Percentiles rank a stretch among this genome's conserved stretches.
Evolutionary conservation across 2,888 invertebrate species (phyloP).

Genomic region (Pterostichus niger): DNA sequence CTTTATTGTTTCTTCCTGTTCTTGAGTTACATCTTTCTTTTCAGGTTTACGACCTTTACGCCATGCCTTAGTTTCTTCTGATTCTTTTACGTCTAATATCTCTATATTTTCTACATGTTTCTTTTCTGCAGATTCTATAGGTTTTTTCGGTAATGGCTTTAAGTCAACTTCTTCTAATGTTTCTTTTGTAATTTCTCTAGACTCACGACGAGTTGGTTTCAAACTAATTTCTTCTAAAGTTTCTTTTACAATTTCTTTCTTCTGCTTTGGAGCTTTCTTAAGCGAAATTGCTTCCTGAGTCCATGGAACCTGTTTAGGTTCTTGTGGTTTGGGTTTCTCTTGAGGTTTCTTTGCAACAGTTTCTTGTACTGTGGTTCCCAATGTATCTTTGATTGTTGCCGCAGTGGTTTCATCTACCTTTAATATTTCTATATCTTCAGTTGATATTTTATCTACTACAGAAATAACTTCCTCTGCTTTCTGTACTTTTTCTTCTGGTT

Average conservation of each 20-base stretch:
- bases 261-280: slow-evolving; percentile 75
- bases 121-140: slow-evolving; percentile 74
- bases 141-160: slow-evolving; percentile 79
- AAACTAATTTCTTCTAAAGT: slow-evolving; percentile 78
- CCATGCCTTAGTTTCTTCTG: slow-evolving; percentile 68
- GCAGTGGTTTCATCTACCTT: slow-evolving; percentile 72
- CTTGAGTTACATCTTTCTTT: slow-evolving; percentile 69
- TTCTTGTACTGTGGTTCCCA: slow-evolving; percentile 70
- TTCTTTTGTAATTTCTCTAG: slow-evolving; percentile 78
- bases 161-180: slow-evolving; percentile 78
- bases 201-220: slow-evolving; percentile 75
- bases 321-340: slow-evolving; percentile 65
- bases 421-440: slow-evolving; percentile 72
- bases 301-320: slow-evolving; percentile 76
- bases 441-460: slow-evolving; percentile 71
- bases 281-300: slow-evolving; percentile 81
- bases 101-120: slow-evolving; percentile 79
- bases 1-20: slow-evolving; percentile 72
- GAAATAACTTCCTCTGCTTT: slow-evolving; percentile 69
- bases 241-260: slow-evolving; percentile 75
- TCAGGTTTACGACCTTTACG: slow-evolving; percentile 72
- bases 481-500: slow-evolving; percentile 73
- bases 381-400: slow-evolving; percentile 72
- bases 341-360: slow-evolving; percentile 68
- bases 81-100: slow-evolving; percentile 69